Base-by-base conservation (phyloP, 2,113 vertebrate species). In the Sorex araneus region DNA sequence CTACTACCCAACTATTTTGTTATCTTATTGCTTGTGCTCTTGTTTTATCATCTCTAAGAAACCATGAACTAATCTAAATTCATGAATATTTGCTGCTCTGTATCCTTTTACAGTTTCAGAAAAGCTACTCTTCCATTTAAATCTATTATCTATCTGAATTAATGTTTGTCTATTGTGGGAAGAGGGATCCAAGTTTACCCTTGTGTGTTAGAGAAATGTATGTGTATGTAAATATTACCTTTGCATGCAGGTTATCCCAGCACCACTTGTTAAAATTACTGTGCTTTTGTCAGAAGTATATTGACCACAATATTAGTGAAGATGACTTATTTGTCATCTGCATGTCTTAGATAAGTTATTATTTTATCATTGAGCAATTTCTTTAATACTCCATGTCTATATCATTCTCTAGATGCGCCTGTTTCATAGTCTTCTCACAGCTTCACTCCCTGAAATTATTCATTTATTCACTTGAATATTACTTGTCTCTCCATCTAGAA, bases 381-480 rank as follows among this genome's bases (percentile, higher is more conserved):
- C 45, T 74, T 64, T 57, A 45, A 12, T 30, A n/a, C 40, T 43
- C 85, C 23, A 54, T 34, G 85, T 34, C 45, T 13, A 21, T 23
- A 13, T 45, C 3, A 25, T 83, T 94, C 67, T 87, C 32, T 30
- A 3, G 34, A 54, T 27, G 10, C 75, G 19, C 16, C 47, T 34
- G 15, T 32, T 36, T 83, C 16, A 25, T 45, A 75, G 64, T 91
- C 73, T 85, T 91, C 73, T 85, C 32, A 40, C n/a, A 88, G 66
- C 40, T 64, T 89, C 45, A 32, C 15, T 50, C 36, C 36, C 63
- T 76, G 76, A 86, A 54, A 54, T 81, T 28, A 73, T 34, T 70
- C 34, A 45, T 23, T 3, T 60, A 25, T 3, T 67, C 28, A 66
- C 47, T 47, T 66, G 30, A 30, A 45, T 63, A 73, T 60, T 45